phyloP scores from a whole-genome alignment of 2,797 vertebrate species.

The Poeciliopsis turneri region DNA sequence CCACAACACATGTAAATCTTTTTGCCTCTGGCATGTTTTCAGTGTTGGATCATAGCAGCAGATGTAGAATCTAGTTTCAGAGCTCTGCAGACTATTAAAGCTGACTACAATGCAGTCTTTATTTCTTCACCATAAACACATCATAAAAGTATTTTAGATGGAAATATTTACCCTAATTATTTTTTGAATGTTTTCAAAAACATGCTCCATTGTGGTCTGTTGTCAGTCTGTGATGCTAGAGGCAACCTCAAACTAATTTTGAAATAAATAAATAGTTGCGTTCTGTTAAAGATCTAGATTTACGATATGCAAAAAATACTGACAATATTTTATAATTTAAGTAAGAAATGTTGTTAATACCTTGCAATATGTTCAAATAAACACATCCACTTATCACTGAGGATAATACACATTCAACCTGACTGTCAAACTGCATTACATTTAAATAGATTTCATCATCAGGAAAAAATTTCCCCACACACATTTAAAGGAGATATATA shows the following conservation, averaged over 20 bases:
- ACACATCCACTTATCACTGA: not conserved
- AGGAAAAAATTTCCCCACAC: not conserved
- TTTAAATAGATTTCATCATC: not conserved
- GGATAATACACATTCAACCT: not conserved
- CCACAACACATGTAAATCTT: not conserved
- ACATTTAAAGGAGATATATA: not conserved
- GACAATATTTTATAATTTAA: not conserved
- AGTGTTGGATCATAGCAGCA: not conserved
- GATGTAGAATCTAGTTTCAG: not conserved
- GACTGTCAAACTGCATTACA: not conserved
- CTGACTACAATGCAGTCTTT: not conserved
- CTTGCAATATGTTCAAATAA: not conserved
- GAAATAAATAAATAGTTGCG: not conserved
- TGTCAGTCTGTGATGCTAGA: not conserved
- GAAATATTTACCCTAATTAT: too few species aligned
- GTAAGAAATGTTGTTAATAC: conserved; percentile 11
- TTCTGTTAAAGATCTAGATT: not conserved
- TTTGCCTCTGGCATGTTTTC: not conserved
- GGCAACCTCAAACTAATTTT: not conserved
- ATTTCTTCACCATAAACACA: not conserved
- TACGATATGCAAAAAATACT: not conserved
- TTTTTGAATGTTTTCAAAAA: not conserved
- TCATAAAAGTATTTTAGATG: not conserved
- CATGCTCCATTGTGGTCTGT: not conserved
- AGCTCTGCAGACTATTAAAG: not conserved